Evolutionary conservation across 2,797 vertebrate species (phyloP).

Genomic region (Eulemur coronatus): DNA sequence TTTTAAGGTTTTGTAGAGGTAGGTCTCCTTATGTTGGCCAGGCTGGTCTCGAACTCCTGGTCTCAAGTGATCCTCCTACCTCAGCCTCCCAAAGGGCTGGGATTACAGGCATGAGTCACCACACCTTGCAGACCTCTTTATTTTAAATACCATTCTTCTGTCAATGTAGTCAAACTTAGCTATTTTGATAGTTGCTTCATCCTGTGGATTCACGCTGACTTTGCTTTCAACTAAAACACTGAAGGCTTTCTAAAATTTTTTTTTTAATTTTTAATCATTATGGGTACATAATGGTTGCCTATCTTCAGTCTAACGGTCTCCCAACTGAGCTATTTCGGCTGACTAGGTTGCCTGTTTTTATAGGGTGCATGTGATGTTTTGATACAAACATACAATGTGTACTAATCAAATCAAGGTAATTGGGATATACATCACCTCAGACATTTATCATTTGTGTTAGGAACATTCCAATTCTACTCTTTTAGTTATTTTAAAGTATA

Average conservation of each 20-base stretch:
- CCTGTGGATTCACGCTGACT: neutral
- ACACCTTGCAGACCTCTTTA: neutral
- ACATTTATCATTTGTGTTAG: neutral
- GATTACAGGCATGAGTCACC: neutral
- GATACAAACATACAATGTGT: neutral
- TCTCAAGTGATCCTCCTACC: neutral
- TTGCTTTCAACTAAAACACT: conserved; percentile 10
- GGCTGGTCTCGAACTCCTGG: neutral
- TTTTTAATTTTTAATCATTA: neutral
- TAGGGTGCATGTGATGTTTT: neutral
- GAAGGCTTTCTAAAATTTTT: neutral
- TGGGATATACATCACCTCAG: neutral
- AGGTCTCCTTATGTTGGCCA: neutral
- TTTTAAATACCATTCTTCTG: neutral
- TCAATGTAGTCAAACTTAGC: neutral
- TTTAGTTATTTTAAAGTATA: neutral
- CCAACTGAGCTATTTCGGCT: no score
- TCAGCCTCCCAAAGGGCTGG: neutral
- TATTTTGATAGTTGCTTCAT: conserved; percentile 3
- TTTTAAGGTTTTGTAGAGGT: neutral
- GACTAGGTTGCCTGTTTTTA: neutral
- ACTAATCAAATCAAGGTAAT: neutral
- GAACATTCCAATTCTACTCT: neutral
- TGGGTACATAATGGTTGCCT: neutral
- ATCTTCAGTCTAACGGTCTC: neutral